Conservation (phyloP, 2,113 vertebrate genomes). For the Phoenicopterus ruber region DNA sequence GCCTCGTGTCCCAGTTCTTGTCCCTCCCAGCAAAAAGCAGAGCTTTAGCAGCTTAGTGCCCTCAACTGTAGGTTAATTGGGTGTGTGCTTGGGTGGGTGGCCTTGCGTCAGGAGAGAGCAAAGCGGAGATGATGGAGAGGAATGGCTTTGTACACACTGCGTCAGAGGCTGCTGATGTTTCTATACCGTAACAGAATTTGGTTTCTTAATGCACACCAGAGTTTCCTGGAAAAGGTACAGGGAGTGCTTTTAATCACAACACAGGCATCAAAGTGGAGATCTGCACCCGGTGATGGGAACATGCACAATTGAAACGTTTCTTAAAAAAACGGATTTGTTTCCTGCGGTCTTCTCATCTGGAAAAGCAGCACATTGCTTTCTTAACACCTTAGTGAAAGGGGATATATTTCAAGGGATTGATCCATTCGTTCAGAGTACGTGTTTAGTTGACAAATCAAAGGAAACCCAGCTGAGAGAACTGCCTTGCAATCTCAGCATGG, state of each 20-base stretch:
- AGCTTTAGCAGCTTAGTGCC: not conserved
- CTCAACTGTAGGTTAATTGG: not conserved
- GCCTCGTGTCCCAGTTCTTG: not conserved
- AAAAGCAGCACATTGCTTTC: not conserved
- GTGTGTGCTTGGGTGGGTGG: not conserved
- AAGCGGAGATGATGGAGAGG: not conserved
- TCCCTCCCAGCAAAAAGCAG: not conserved
- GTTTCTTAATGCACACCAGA: accelerated
- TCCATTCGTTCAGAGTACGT: not conserved
- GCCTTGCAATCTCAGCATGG: not conserved
- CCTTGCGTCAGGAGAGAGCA: not conserved
- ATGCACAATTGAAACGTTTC: not conserved
- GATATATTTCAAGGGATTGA: not conserved
- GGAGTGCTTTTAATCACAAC: not conserved
- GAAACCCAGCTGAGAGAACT: not conserved
- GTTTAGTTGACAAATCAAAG: not conserved
- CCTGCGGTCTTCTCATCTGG: not conserved
- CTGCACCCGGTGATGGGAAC: not conserved
- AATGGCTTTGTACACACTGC: accelerated
- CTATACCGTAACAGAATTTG: not conserved
- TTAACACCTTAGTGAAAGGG: not conserved
- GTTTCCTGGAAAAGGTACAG: not conserved
- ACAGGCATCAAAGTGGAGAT: not conserved
- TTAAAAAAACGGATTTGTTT: not conserved
- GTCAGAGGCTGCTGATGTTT: not conserved